Percentiles rank a stretch among this genome's conserved stretches.
phyloP scores from a whole-genome alignment of 2,113 vertebrate genomes.

The Datnioides undecimradiatus region DNA sequence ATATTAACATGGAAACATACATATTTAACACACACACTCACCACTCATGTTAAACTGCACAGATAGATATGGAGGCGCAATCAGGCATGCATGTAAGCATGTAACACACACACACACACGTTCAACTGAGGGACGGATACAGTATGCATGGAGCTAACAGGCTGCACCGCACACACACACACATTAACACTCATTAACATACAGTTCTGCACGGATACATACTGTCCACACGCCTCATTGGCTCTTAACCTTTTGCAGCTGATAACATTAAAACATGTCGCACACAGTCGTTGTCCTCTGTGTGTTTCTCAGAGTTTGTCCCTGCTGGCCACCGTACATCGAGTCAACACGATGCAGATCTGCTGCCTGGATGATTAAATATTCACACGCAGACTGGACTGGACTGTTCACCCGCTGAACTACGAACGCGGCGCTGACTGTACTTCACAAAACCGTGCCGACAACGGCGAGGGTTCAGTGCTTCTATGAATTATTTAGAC shows the following conservation, averaged over 20 bases:
- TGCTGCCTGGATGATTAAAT: background rate
- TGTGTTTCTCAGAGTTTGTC: background rate
- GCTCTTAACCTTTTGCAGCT: slow-evolving; percentile 23
- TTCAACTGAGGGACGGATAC: background rate
- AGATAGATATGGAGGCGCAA: background rate
- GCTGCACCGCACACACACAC: slow-evolving; percentile 15
- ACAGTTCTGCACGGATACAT: background rate
- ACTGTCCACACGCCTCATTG: slow-evolving; percentile 2
- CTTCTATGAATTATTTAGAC: slow-evolving; percentile 3
- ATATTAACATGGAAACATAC: background rate
- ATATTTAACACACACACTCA: background rate
- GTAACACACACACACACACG: background rate
- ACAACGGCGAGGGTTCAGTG: background rate
- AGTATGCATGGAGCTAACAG: slow-evolving; percentile 3
- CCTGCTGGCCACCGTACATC: slow-evolving; percentile 11
- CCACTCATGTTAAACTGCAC: background rate
- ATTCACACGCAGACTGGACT: background rate
- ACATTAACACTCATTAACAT: slow-evolving; percentile 31
- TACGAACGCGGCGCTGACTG: background rate
- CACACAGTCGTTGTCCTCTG: background rate
- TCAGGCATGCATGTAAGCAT: background rate
- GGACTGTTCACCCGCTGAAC: background rate
- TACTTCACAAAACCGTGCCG: background rate
- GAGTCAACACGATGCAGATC: background rate
- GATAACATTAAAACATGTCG: slow-evolving; percentile 16